Conservation (phyloP, 1,140 invertebrate species). For the Papilio polytes region DNA sequence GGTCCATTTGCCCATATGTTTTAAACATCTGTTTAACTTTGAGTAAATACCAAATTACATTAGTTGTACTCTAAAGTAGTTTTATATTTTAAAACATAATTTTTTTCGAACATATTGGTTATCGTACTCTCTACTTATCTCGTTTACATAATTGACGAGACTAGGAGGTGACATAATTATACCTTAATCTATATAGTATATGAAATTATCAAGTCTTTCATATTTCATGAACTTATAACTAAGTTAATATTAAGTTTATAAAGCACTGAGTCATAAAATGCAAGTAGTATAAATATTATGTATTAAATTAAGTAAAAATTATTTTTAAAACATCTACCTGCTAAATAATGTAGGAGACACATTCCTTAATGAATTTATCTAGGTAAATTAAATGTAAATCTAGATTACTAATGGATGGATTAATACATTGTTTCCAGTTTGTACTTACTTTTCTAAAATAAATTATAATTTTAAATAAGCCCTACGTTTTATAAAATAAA, state of each 20-base stretch:
- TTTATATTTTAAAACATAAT: background rate
- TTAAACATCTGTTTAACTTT: background rate
- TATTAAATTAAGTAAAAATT: background rate
- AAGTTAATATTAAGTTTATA: background rate
- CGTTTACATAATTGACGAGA: conserved; percentile 9
- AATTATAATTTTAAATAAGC: conserved; percentile 30
- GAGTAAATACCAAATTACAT: background rate
- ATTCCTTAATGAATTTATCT: background rate
- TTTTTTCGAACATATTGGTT: conserved; percentile 6
- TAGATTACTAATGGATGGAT: conserved; percentile 29
- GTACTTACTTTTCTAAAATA: conserved; percentile 33
- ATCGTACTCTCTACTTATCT: conserved; percentile 16
- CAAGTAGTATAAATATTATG: conserved; percentile 8
- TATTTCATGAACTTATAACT: background rate
- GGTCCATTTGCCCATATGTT: background rate
- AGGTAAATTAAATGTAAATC: background rate
- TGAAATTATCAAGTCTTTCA: conserved; percentile 11
- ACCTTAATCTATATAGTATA: background rate
- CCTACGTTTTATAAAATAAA: conserved; percentile 4
- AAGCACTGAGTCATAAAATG: conserved; percentile 12
- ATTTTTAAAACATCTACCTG: background rate
- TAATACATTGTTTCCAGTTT: conserved; percentile 12
- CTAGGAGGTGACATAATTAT: background rate
- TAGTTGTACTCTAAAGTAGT: background rate
- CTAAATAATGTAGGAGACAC: background rate